Evolutionary conservation across 2,888 invertebrate species (phyloP).

Genomic region (Agrotis puta): DNA sequence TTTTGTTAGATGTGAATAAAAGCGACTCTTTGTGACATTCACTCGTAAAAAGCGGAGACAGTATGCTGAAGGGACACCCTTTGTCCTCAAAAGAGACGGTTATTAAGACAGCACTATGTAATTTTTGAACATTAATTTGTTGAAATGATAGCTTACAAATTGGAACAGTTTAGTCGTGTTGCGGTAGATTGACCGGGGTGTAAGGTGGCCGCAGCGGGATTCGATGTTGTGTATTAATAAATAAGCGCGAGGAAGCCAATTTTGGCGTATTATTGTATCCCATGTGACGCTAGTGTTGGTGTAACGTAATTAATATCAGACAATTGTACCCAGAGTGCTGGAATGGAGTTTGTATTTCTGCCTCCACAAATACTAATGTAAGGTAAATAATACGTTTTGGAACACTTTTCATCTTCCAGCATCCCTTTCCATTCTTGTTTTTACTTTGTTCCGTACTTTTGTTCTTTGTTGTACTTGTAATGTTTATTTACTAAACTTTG

Average conservation of each 20-base stretch:
- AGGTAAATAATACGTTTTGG: slow-evolving; percentile 70
- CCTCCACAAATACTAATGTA: slow-evolving; percentile 60
- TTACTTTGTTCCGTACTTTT: slow-evolving; percentile 38
- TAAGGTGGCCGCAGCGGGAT: slow-evolving; percentile 66
- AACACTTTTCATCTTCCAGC: slow-evolving; percentile 39
- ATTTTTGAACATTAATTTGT: slow-evolving; percentile 76
- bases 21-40: slow-evolving; percentile 81
- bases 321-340: slow-evolving; percentile 74
- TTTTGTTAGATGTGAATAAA: slow-evolving; percentile 86
- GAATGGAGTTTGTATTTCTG: slow-evolving; percentile 79
- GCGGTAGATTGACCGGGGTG: slow-evolving; percentile 74
- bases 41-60: slow-evolving; percentile 78
- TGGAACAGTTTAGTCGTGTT: slow-evolving; percentile 75
- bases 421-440: slow-evolving; percentile 37
- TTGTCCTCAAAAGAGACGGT: slow-evolving; percentile 74
- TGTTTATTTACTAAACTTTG: slow-evolving; percentile 45
- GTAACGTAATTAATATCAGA: slow-evolving; percentile 77
- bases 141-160: slow-evolving; percentile 72
- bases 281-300: slow-evolving; percentile 81
- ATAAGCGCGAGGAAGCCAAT: slow-evolving; percentile 65
- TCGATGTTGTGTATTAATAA: slow-evolving; percentile 70
- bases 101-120: slow-evolving; percentile 72
- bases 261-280: slow-evolving; percentile 70
- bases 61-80: slow-evolving; percentile 76
- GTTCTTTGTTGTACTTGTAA: slow-evolving; percentile 48